Evolutionary conservation across 2,113 vertebrate genomes (phyloP), one percentile per base, ranked within the genome.

Genomic region (Orycteropus afer): DNA sequence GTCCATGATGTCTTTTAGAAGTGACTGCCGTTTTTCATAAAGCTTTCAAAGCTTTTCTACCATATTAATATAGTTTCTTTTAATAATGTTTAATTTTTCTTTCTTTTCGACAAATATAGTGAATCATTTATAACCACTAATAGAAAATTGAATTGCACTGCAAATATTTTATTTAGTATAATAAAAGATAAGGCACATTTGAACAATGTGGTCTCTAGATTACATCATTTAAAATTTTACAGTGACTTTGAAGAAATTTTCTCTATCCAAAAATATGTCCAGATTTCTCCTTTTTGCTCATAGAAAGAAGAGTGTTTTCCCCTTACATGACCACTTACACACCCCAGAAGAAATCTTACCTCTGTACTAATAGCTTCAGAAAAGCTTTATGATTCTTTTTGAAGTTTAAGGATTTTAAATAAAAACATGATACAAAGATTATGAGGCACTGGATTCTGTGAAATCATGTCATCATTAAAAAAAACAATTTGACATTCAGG

Each of bases 381-480:
- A 27, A 10, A 20, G 77, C 51, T 3, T 13, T 95, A 45, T 0
- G 0, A 34, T 82, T 96, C 29, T 47, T 15, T 4, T 4, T 12
- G 67, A 94, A 29, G 87, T 84, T 88, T 67, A 86, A 92, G 57
- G 40, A 37, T 34, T 65, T 78, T 40, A 96, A 95, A 90, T 93
- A 91, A 92, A 34, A 81, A 0, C 49, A 87, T 23, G 1, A 40
- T 8, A 5, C 0, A 55, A 84, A 94, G 5, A 29, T 88, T 40
- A 55, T 74, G 67, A 6, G 86, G 95, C 95, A 59, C 0, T 67
- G 25, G 1, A 42, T 90, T 91, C 83, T 0, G 8, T 86, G 80
- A 85, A 96, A 95, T 93, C 27, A 91, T 57, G 5, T 7, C 83
- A 74, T 96, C 86, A 63, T 92, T 95, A 85, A 78, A 95, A n/a